Evolutionary conservation across 2,113 vertebrate genomes (phyloP).

Genomic region (Rynchops niger): DNA sequence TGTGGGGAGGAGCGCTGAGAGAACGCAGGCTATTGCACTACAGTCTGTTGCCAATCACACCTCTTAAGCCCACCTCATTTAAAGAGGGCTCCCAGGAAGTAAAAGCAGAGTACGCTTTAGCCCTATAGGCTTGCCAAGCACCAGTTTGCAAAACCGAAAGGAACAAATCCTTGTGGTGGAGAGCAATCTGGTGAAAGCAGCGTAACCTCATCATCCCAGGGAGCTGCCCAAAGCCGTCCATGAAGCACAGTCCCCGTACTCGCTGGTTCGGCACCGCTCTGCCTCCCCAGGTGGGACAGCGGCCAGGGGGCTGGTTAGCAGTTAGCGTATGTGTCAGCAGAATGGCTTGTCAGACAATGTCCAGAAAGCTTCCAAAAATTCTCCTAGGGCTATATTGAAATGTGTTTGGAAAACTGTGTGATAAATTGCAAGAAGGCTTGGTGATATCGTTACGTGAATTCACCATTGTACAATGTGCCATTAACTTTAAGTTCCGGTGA

Average conservation of each 20-base stretch:
- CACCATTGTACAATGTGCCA: not conserved
- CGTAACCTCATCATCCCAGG: not conserved
- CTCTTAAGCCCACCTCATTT: not conserved
- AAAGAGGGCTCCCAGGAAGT: not conserved
- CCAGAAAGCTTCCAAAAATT: not conserved
- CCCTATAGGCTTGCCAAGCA: not conserved
- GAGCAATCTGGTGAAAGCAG: not conserved
- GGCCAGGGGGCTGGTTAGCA: not conserved
- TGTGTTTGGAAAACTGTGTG: not conserved
- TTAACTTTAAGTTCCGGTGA: not conserved
- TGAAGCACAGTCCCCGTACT: not conserved
- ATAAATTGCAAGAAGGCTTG: not conserved
- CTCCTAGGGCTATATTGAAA: not conserved
- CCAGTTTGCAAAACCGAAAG: accelerated
- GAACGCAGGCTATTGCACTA: not conserved
- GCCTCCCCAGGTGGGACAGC: not conserved
- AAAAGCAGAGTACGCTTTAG: not conserved
- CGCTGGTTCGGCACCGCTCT: accelerated
- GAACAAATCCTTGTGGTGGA: not conserved
- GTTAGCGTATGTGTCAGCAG: not conserved
- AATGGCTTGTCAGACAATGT: not conserved
- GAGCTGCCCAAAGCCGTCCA: not conserved
- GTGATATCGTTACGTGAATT: not conserved
- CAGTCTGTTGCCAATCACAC: not conserved
- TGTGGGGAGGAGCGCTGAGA: not conserved